Conservation (phyloP, 2,797 vertebrate species). For the Sebastes taczanowskii region DNA sequence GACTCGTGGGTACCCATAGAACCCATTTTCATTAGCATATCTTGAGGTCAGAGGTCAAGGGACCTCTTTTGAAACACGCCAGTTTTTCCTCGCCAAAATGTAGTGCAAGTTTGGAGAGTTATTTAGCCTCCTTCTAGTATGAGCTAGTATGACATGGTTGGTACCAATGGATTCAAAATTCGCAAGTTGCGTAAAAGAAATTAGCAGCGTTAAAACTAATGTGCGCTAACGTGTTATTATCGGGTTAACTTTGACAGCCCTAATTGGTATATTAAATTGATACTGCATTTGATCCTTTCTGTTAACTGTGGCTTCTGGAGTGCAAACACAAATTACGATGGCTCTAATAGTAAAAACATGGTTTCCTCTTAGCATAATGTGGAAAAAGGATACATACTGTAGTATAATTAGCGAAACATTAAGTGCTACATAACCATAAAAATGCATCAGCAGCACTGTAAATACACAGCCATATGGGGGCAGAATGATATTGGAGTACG, state of each 20-base stretch:
- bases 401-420: neutral
- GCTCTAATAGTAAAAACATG: neutral
- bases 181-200: rapidly evolving
- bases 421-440: neutral
- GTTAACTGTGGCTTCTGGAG: neutral
- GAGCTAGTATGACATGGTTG: too few relatives aligned
- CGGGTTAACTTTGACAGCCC: neutral
- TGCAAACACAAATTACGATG: constrained; percentile 2
- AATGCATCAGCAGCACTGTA: neutral
- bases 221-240: rapidly evolving
- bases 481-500: neutral
- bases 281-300: neutral
- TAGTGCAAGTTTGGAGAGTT: too few relatives aligned
- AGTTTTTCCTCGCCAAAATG: too few relatives aligned
- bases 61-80: too few relatives aligned
- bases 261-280: neutral
- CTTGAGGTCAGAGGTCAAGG: too few relatives aligned
- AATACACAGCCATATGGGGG: neutral
- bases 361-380: neutral
- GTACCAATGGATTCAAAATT: too few relatives aligned
- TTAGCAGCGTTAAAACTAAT: rapidly evolving
- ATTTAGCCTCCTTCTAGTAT: too few relatives aligned
- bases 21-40: too few relatives aligned
- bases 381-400: neutral
- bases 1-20: too few relatives aligned